These are phyloP conservation scores for Coenobita brevimanus DNA, from an alignment of 1,140 invertebrate species.

Conservation along the genomic window DNA sequence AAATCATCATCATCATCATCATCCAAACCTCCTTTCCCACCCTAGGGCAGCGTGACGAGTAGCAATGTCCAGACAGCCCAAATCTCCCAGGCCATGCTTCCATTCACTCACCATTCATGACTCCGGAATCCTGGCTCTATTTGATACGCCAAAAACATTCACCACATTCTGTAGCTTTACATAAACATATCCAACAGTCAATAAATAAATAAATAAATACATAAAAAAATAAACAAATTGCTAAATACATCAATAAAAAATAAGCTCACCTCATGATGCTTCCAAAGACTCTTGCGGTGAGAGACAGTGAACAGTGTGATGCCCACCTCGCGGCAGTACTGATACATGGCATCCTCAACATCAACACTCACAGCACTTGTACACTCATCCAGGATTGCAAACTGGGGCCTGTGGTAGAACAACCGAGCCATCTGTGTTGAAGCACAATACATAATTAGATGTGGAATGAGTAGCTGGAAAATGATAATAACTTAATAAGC, in stretches of 20 bases:
- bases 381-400: constrained; percentile 98
- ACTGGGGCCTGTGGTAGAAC: constrained; percentile 97
- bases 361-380: constrained; percentile 88
- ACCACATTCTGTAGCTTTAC: too few species aligned
- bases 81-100: too few species aligned
- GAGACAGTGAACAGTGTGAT: constrained; percentile 98
- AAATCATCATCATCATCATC: too few species aligned
- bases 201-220: too few species aligned
- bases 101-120: too few species aligned
- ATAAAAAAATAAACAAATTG: background rate
- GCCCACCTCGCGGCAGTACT: constrained; percentile 89
- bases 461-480: too few species aligned
- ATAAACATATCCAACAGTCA: background rate
- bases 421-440: constrained; percentile 92
- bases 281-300: constrained; percentile 96
- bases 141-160: too few species aligned
- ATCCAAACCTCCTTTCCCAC: too few species aligned
- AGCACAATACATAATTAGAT: constrained; percentile 19
- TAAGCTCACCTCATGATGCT: constrained; percentile 89
- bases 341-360: constrained; percentile 97
- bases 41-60: too few species aligned
- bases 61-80: too few species aligned
- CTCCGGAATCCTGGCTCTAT: too few species aligned
- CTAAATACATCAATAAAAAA: background rate
- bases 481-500: too few species aligned